A percentile compares a stretch with the other conserved stretches of the same genome.
phyloP scores from a whole-genome alignment of 2,888 invertebrate species.

The Xestia c-nigrum region DNA sequence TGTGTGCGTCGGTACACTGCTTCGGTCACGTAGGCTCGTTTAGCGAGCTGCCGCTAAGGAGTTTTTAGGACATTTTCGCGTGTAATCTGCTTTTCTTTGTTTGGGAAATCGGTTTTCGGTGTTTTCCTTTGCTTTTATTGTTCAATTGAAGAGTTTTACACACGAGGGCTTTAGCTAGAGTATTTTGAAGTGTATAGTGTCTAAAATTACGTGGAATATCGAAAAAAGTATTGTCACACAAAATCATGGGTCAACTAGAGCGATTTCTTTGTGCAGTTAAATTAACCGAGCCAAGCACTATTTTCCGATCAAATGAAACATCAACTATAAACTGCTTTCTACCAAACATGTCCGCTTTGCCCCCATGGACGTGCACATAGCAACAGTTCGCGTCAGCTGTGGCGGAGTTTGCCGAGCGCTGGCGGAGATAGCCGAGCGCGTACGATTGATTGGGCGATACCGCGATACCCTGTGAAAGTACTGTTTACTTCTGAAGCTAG shows the following conservation, averaged over 20 bases:
- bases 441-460: slow-evolving; percentile 80
- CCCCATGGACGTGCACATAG: slow-evolving; percentile 82
- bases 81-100: slow-evolving; percentile 75
- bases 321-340: slow-evolving; percentile 25
- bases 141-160: neutral
- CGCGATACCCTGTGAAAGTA: slow-evolving; percentile 74
- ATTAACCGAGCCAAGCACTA: neutral
- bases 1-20: slow-evolving; percentile 84
- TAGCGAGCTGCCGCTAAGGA: slow-evolving; percentile 73
- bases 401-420: slow-evolving; percentile 73
- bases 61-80: slow-evolving; percentile 78
- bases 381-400: slow-evolving; percentile 89
- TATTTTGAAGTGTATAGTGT: neutral
- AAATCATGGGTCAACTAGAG: neutral
- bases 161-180: neutral
- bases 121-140: slow-evolving; percentile 25
- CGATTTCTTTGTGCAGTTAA: accelerated
- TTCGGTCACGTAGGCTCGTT: slow-evolving; percentile 89
- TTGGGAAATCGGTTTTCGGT: slow-evolving; percentile 50
- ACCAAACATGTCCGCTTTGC: slow-evolving; percentile 75
- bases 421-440: slow-evolving; percentile 73
- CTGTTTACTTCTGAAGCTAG: slow-evolving; percentile 68
- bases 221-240: neutral
- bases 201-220: neutral
- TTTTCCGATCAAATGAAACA: slow-evolving; percentile 1